phyloP scores from a whole-genome alignment of 2,888 invertebrate species.

The Acleris laterana region DNA sequence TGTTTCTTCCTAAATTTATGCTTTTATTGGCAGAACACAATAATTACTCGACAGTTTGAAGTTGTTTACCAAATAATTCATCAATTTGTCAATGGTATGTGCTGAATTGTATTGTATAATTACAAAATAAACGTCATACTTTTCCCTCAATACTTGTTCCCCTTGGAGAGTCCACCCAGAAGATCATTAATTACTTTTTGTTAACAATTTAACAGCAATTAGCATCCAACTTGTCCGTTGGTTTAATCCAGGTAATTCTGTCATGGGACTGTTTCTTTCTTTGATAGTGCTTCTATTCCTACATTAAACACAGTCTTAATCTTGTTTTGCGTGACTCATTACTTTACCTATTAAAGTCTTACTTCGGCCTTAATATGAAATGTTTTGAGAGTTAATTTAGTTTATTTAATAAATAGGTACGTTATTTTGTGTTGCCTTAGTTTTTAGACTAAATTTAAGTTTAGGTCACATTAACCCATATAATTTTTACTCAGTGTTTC shows the following conservation, averaged over 20 bases:
- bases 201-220: constrained; percentile 12
- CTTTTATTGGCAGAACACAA: constrained; percentile 8
- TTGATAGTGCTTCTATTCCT: neutral
- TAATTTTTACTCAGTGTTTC: no score
- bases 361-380: neutral
- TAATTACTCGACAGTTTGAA: constrained; percentile 2
- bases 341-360: constrained; percentile 22
- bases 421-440: no score
- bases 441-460: no score
- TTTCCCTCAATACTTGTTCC: constrained; percentile 27
- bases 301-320: neutral
- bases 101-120: neutral
- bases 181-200: constrained; percentile 17
- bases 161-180: constrained; percentile 24
- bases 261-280: neutral
- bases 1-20: constrained; percentile 27
- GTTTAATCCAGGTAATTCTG: no score
- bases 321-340: constrained; percentile 30
- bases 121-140: neutral
- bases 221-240: neutral
- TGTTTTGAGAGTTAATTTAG: neutral
- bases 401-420: no score
- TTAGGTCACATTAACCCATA: no score
- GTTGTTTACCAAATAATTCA: constrained; percentile 2
- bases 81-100: constrained; percentile 26